A percentile compares a stretch with the other conserved stretches of the same genome.
Conservation (phyloP, 1,140 invertebrate genomes). For the Sesamia nonagrioides region DNA sequence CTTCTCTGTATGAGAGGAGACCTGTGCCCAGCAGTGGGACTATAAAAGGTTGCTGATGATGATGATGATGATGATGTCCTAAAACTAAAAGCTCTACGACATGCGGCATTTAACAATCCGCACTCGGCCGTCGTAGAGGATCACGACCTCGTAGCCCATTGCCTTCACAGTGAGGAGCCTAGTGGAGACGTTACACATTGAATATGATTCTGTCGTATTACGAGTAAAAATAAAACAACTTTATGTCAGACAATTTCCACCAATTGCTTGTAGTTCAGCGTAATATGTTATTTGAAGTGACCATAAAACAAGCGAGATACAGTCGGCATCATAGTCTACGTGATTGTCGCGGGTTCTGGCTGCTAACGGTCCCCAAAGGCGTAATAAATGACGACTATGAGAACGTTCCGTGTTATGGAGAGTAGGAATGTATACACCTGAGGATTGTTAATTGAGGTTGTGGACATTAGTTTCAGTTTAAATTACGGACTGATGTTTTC, state of each 20-base stretch:
- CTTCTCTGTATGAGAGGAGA: no score
- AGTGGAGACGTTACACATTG: no score
- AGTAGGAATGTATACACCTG: neutral
- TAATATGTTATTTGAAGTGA: slow-evolving; percentile 12
- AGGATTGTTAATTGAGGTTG: neutral
- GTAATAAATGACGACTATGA: neutral
- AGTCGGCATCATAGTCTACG: slow-evolving; percentile 5
- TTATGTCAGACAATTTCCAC: neutral
- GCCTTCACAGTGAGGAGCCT: no score
- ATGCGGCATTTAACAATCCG: no score
- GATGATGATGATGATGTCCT: no score
- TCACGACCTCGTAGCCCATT: no score
- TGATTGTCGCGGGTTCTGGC: neutral
- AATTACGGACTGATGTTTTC: neutral
- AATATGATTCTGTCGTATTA: no score
- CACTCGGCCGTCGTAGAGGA: no score
- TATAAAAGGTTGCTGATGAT: no score
- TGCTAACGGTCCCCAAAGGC: neutral
- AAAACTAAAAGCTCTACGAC: no score
- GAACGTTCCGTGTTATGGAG: neutral
- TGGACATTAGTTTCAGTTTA: neutral
- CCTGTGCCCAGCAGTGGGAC: no score
- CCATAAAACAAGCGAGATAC: slow-evolving; percentile 14
- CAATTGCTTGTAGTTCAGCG: neutral
- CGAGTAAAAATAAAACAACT: no score